Conservation (phyloP, 2,888 invertebrate genomes). For the Aproaerema taeniolella region DNA sequence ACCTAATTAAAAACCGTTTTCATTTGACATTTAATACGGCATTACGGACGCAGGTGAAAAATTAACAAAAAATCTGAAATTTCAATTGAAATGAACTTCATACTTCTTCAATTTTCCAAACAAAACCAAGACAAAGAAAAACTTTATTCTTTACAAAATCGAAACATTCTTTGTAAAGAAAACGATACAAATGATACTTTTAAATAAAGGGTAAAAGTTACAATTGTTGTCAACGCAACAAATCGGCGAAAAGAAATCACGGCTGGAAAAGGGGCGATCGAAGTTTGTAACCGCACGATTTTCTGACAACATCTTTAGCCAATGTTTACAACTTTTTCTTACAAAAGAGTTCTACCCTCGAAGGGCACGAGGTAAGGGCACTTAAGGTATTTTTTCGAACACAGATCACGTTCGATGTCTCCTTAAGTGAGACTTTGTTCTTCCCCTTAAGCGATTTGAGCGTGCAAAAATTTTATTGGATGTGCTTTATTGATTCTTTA, state of each 20-base stretch:
- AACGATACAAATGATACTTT: too few species aligned
- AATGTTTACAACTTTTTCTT: constrained; percentile 57
- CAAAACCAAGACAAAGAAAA: background rate
- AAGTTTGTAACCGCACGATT: constrained; percentile 54
- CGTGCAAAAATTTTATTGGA: constrained; percentile 48
- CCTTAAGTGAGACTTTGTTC: constrained; percentile 71
- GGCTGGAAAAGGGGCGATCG: constrained; percentile 44
- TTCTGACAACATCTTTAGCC: constrained; percentile 50
- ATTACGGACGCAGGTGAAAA: constrained; percentile 6
- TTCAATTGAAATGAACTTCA: too few species aligned
- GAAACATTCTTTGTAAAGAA: too few species aligned
- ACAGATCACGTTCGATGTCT: constrained; percentile 71
- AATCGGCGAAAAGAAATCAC: constrained; percentile 27
- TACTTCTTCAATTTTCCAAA: too few species aligned
- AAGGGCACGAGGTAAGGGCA: constrained; percentile 52
- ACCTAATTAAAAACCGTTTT: constrained; percentile 12
- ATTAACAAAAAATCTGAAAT: constrained; percentile 11
- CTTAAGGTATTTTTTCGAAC: constrained; percentile 68
- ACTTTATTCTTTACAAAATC: constrained; percentile 1
- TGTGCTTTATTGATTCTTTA: constrained; percentile 54
- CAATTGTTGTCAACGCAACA: constrained; percentile 15
- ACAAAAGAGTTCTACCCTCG: constrained; percentile 45
- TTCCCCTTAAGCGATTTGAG: constrained; percentile 51
- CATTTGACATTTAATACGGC: constrained; percentile 12
- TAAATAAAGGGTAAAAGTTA: too few species aligned